Evolutionary conservation across 2,888 invertebrate genomes (phyloP), one percentile per base, ranked within the genome.

Genomic region (Aphodius granarius): DNA sequence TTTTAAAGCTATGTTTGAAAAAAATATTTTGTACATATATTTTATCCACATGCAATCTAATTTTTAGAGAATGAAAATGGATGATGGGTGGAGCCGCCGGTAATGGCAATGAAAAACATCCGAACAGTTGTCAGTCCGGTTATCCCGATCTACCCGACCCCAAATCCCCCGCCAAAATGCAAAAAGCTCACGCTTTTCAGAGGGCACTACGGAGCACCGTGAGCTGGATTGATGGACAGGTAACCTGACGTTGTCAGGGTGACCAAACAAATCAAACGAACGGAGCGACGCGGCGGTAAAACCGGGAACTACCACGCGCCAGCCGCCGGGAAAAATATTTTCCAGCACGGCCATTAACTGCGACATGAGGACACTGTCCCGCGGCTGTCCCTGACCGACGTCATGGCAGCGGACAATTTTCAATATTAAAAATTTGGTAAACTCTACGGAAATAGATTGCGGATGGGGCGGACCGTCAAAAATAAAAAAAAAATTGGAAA

Each of bases 301-400:
- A 23, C 23, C 23, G 23, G 43, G 43, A 43, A 43, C 43, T 43
- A 13, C 43, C 13, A 43, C 3, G n/a, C n/a, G n/a, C n/a, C n/a
- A n/a, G n/a, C n/a, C n/a, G 85, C 85, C 85, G 84, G 83, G 85
- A 85, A 86, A 86, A 85, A 86, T 83, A 85, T 85, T 85, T 86
- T 86, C 82, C 81, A 81, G 85, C 84, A 82, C 82, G 82, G 83
- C 84, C 84, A 85, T 86, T 85, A 85, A 82, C 83, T 79, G 82
- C 83, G 84, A 84, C 84, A 85, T 79, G 80, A 82, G 81, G 79
- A 77, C 78, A 79, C 66, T 68, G 75, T 73, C 75, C 76, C 73
- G 74, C 70, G 63, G 73, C 71, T 23, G 63, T 68, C 43, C 75
- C 63, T 68, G 63, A 22, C 81, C 22, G 66, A 20, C n/a, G 23